Base-by-base conservation (phyloP, 1,140 invertebrate genomes). In the Saccostrea echinata region DNA sequence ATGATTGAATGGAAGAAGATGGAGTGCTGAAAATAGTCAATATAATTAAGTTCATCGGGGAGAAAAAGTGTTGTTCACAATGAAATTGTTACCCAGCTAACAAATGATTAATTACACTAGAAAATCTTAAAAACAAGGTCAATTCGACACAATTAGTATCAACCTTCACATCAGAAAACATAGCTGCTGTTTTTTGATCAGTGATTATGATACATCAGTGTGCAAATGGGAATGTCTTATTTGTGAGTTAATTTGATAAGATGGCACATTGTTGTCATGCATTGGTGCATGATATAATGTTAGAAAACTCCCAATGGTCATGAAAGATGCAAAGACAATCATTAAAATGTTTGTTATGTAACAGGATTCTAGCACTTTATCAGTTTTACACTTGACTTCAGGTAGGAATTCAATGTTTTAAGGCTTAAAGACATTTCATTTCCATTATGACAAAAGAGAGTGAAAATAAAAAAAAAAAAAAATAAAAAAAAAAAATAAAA, bases 241-340 rank as follows among this genome's bases (percentile, higher is more conserved):
- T 30, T 76, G 68, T 27, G 68, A 76, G 18, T 33, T 76, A 76
- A 76, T 76, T 76, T 27, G 12, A 76, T 76, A 76, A 76, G 68
- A 35, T 76, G 68, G 27, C 18, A 27, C 68, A 76, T 35, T 35
- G 35, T 76, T 24, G 57, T 87, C 27, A 21, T 30, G 35, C 21
- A 87, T 16, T 61, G 27, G 43, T n/a, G 11, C 43, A 3, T 84
- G 76, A 30, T 24, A 51, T 80, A 83, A 61, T 61, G 24, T 76
- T 24, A 76, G 27, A 76, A 76, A 43, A 43, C 43, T 43, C 43
- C 43, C 43, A 43, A 9, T 43, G 9, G 30, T 33, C 68, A 16
- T 33, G 30, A 76, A 16, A 27, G 68, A 76, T 43, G 43, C 68
- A 76, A 76, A 76, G 27, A 24, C 30, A 12, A 11, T 8, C 27